phyloP scores from a whole-genome alignment of 2,113 vertebrate species.

The Ochotona curzoniae region DNA sequence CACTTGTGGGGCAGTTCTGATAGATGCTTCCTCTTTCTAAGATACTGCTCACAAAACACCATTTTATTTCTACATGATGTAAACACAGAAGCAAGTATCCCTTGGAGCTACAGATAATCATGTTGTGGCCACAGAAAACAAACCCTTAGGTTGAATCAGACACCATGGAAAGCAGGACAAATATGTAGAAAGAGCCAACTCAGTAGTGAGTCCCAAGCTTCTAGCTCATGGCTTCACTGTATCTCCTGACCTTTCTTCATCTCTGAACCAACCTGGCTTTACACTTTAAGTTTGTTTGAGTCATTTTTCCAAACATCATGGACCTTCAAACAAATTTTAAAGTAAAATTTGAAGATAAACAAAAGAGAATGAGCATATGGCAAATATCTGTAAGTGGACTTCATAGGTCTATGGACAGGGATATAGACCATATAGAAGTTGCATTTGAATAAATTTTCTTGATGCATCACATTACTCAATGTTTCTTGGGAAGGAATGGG shows the following conservation, averaged over 20 bases:
- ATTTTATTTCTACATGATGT: background rate
- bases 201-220: background rate
- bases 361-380: background rate
- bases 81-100: background rate
- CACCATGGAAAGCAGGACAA: background rate
- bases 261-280: background rate
- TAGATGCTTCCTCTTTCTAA: background rate
- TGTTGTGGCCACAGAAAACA: background rate
- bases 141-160: background rate
- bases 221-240: background rate
- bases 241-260: background rate
- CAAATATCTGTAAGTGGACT: background rate
- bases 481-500: background rate
- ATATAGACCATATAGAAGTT: background rate
- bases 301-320: background rate
- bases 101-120: background rate
- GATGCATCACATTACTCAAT: background rate
- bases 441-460: background rate
- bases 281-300: background rate
- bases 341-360: slow-evolving; percentile 40
- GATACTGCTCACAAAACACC: background rate
- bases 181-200: background rate
- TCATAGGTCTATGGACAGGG: background rate
- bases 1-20: background rate
- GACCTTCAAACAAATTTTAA: background rate